Evolutionary conservation across 2,113 vertebrate genomes (phyloP).

Genomic region (Ochotona curzoniae): DNA sequence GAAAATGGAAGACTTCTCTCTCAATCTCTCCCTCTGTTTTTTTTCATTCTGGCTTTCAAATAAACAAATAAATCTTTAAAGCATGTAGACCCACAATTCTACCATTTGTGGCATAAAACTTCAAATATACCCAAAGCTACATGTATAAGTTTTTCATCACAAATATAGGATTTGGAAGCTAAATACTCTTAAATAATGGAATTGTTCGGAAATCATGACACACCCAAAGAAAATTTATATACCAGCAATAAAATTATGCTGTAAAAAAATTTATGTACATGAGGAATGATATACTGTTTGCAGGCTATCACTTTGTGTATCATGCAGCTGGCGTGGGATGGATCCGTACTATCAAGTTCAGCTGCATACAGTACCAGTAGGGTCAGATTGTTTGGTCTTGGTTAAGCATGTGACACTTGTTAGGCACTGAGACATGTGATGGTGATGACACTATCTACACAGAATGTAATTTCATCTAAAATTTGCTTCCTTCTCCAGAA

Average conservation of each 20-base stretch:
- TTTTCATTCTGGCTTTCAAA: background rate
- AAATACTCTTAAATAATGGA: constrained; percentile 33
- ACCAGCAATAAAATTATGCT: background rate
- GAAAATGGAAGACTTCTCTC: too few species aligned
- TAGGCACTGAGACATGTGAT: background rate
- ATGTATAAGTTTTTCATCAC: background rate
- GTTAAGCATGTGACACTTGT: background rate
- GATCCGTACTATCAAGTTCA: background rate
- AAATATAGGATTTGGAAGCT: constrained; percentile 18
- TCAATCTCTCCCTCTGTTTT: too few species aligned
- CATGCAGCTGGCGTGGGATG: background rate
- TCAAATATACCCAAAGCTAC: constrained; percentile 28
- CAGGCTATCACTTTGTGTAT: background rate
- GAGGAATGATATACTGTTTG: background rate
- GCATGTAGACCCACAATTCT: background rate
- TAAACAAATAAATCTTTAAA: background rate
- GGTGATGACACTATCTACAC: background rate
- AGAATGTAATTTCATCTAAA: background rate
- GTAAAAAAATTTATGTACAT: background rate
- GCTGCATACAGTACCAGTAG: background rate
- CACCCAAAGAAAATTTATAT: constrained; percentile 46
- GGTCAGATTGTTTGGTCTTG: background rate
- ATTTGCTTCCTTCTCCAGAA: background rate
- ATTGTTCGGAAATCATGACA: constrained; percentile 10
- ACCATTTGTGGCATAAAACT: constrained; percentile 14